These are phyloP conservation scores for Coptodon bakossiorum DNA, from an alignment of 2,113 vertebrate genomes.

Conservation along the genomic window DNA sequence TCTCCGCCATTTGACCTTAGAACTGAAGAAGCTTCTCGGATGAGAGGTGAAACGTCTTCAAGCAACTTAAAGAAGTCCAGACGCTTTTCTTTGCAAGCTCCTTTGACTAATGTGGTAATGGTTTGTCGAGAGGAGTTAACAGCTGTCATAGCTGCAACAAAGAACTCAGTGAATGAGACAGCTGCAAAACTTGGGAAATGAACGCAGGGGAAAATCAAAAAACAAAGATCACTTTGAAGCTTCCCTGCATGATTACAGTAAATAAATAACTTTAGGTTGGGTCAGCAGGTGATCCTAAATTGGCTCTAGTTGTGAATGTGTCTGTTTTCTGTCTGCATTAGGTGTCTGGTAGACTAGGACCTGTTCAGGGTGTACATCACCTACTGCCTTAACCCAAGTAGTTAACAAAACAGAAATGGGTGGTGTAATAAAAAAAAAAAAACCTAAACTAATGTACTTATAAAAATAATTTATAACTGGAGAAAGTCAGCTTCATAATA, in stretches of 20 bases:
- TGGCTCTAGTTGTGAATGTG: neutral
- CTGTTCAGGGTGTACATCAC: neutral
- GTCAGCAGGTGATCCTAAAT: neutral
- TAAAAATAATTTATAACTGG: neutral
- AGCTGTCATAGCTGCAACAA: neutral
- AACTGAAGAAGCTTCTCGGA: too few species aligned
- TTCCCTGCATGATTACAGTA: neutral
- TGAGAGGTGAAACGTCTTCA: too few species aligned
- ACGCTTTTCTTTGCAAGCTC: too few species aligned
- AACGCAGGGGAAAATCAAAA: rapidly evolving
- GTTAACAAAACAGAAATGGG: neutral
- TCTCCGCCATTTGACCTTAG: too few species aligned
- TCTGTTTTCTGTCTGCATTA: neutral
- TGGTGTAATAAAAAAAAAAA: neutral
- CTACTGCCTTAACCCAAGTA: neutral
- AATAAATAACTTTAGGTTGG: neutral
- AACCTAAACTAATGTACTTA: neutral
- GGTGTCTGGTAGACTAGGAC: neutral
- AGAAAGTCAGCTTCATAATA: neutral
- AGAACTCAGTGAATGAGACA: neutral
- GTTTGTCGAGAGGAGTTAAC: neutral
- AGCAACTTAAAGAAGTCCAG: too few species aligned
- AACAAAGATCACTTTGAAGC: neutral
- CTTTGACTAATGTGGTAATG: neutral
- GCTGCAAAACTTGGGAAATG: neutral